Percentiles rank a stretch among this genome's conserved stretches.
Conservation (phyloP, 2,113 vertebrate species). For the Hemiscyllium ocellatum region DNA sequence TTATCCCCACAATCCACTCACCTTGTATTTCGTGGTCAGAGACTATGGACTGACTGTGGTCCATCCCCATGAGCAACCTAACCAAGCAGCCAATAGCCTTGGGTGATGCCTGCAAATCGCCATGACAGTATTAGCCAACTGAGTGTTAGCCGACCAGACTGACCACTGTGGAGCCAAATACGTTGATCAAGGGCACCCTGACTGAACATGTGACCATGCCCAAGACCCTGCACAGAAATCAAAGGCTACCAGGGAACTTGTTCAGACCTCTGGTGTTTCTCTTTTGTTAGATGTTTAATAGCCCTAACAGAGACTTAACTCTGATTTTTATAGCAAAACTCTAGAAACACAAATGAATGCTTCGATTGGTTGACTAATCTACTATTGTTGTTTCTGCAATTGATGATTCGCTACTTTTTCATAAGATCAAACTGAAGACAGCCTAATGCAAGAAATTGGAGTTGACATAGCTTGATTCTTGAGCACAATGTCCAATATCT, state of each 20-base stretch:
- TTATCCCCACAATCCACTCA: too few relatives aligned
- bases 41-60: too few relatives aligned
- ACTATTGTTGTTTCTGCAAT: background rate
- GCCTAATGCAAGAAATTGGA: background rate
- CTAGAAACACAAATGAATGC: background rate
- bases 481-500: background rate
- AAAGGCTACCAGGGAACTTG: background rate
- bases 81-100: too few relatives aligned
- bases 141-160: too few relatives aligned
- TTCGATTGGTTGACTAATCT: background rate
- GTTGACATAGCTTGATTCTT: background rate
- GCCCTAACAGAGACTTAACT: background rate
- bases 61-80: too few relatives aligned
- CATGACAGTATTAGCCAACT: too few relatives aligned
- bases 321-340: background rate
- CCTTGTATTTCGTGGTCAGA: too few relatives aligned
- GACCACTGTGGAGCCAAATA: too few relatives aligned
- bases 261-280: background rate
- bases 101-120: too few relatives aligned
- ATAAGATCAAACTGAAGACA: background rate
- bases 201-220: too few relatives aligned
- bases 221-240: too few relatives aligned
- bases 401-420: background rate
- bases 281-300: background rate
- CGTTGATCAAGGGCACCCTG: too few relatives aligned